These are phyloP conservation scores for Gastrophysa polygoni DNA, from an alignment of 2,888 invertebrate genomes.

Conservation along the genomic window DNA sequence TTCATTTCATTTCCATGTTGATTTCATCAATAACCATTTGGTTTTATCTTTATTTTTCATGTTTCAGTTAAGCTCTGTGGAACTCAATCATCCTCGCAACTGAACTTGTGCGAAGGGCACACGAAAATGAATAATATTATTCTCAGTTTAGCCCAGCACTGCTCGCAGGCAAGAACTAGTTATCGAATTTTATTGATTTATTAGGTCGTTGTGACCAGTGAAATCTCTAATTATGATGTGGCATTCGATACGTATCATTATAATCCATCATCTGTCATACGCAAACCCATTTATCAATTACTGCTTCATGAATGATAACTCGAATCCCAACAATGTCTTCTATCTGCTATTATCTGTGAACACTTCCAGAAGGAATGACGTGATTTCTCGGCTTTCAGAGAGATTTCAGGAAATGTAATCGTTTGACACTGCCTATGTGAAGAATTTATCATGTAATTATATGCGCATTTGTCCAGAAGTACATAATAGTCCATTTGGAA, in stretches of 20 bases:
- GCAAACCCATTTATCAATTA: not conserved
- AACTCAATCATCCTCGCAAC: not conserved
- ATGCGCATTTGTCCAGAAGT: not conserved
- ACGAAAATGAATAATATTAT: not conserved
- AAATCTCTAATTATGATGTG: not conserved
- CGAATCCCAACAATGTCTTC: not conserved
- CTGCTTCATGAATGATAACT: not conserved
- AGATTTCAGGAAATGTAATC: not conserved
- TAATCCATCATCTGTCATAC: not conserved
- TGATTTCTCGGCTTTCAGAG: not conserved
- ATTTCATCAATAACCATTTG: constrained; percentile 45
- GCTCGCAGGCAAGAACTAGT: not conserved
- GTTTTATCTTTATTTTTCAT: constrained; percentile 43
- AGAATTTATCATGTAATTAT: not conserved
- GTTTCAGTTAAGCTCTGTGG: not conserved
- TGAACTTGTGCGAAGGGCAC: not conserved
- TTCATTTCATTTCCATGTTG: constrained; percentile 43
- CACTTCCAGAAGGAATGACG: not conserved
- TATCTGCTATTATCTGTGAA: not conserved
- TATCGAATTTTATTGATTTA: not conserved
- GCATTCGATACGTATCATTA: not conserved
- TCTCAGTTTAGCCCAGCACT: not conserved
- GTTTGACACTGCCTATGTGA: not conserved
- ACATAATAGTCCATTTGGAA: not conserved
- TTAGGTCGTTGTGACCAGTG: not conserved